A percentile compares a stretch with the other conserved stretches of the same genome.
Evolutionary conservation across 2,797 vertebrate genomes (phyloP).

Genomic region (Syngnathus rostellatus): DNA sequence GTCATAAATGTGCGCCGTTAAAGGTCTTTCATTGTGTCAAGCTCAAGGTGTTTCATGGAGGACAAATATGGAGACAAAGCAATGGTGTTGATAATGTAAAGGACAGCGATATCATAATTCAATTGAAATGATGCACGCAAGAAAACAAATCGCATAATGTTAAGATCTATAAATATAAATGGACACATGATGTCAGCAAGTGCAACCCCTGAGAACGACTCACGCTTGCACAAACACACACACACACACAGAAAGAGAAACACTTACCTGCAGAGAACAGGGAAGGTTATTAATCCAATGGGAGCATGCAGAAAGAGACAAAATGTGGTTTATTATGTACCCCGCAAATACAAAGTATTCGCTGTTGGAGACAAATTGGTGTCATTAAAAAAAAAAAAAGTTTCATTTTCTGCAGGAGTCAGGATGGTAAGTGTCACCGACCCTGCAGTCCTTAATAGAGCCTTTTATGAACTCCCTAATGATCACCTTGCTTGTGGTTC

Average conservation of each 20-base stretch:
- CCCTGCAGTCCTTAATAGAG: not conserved
- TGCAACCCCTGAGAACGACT: not conserved
- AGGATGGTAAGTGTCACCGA: not conserved
- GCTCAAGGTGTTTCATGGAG: conserved; percentile 47
- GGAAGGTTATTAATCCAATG: not conserved
- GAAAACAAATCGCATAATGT: no score
- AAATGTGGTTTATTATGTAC: not conserved
- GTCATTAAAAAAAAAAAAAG: no score
- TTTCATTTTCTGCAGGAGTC: not conserved
- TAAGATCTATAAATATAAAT: not conserved
- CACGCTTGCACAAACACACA: conserved; percentile 4
- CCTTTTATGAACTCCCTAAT: not conserved
- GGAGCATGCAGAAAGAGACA: conserved; percentile 3
- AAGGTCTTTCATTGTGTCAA: conserved; percentile 24
- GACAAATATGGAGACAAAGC: conserved; percentile 41
- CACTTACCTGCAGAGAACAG: conserved; percentile 5
- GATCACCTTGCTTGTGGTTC: not conserved
- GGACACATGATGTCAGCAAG: not conserved
- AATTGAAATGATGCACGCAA: not conserved
- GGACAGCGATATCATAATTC: conserved; percentile 3
- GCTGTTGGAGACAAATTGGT: not conserved
- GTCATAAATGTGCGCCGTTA: conserved; percentile 55
- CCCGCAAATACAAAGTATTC: not conserved
- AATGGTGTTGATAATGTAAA: not conserved
- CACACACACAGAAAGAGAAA: conserved; percentile 2